Evolutionary conservation across 2,113 vertebrate species (phyloP).

Genomic region (Dipodomys ordii): DNA sequence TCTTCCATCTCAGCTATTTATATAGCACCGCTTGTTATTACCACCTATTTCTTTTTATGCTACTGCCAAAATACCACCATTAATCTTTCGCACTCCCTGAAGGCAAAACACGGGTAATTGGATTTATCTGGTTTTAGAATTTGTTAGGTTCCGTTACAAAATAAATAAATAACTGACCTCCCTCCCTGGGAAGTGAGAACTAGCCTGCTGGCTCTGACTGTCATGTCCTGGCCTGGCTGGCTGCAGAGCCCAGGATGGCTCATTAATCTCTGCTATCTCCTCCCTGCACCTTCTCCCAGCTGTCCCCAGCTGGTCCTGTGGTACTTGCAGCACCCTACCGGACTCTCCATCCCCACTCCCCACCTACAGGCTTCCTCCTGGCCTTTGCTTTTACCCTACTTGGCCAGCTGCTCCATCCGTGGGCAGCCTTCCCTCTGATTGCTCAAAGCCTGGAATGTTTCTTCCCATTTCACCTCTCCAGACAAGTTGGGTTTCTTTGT

Average conservation of each 20-base stretch:
- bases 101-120: conserved; percentile 91
- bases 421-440: neutral
- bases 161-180: conserved; percentile 83
- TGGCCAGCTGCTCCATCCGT: too few relatives aligned
- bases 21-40: conserved; percentile 87
- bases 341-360: neutral
- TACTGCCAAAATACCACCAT: conserved; percentile 91
- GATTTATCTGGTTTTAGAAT: conserved; percentile 92
- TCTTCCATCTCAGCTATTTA: conserved; percentile 80
- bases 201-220: fast-evolving
- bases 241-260: neutral
- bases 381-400: too few relatives aligned
- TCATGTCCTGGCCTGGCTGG: neutral
- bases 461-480: neutral
- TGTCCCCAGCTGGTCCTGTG: neutral
- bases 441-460: neutral
- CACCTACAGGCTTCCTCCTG: too few relatives aligned
- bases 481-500: neutral
- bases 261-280: conserved; percentile 59
- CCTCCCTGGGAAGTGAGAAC: neutral
- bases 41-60: conserved; percentile 91
- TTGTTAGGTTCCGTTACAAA: conserved; percentile 85
- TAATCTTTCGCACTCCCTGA: conserved; percentile 89
- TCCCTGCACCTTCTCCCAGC: neutral
- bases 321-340: too few relatives aligned